A percentile compares a stretch with the other conserved stretches of the same genome.
These are phyloP conservation scores for Gonatopus flavifemur DNA, from an alignment of 1,140 invertebrate species.

Conservation along the genomic window DNA sequence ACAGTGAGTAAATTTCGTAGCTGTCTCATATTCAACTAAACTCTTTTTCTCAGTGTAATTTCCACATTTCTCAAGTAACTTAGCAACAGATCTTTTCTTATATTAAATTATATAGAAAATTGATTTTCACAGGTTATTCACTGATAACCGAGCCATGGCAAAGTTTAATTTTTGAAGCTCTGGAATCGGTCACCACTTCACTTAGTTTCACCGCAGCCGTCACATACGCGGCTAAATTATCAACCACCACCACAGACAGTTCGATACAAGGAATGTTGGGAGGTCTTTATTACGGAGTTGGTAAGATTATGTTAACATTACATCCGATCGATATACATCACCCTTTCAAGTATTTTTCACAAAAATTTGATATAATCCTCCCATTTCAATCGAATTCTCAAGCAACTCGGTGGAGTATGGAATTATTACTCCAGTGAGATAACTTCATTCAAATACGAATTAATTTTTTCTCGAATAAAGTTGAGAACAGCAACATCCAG, in stretches of 20 bases:
- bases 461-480: too few species aligned
- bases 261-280: constrained; percentile 81
- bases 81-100: too few species aligned
- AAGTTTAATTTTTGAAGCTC: constrained; percentile 78
- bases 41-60: too few species aligned
- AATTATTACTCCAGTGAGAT: too few species aligned
- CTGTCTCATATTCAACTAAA: too few species aligned
- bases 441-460: too few species aligned
- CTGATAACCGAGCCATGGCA: constrained; percentile 80
- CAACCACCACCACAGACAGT: constrained; percentile 77
- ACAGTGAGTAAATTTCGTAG: too few species aligned
- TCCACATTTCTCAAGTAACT: too few species aligned
- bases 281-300: constrained; percentile 79
- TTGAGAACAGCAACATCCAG: too few species aligned
- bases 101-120: constrained; percentile 1
- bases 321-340: not conserved
- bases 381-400: not conserved
- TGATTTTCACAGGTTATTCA: constrained; percentile 68
- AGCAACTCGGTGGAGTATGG: too few species aligned
- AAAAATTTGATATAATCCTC: not conserved
- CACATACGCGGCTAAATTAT: constrained; percentile 77
- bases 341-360: too few species aligned
- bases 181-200: constrained; percentile 83
- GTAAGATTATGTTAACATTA: constrained; percentile 51
- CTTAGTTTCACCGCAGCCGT: constrained; percentile 81